Conservation (phyloP, 2,113 vertebrate genomes). For the Pampusana beccarii region DNA sequence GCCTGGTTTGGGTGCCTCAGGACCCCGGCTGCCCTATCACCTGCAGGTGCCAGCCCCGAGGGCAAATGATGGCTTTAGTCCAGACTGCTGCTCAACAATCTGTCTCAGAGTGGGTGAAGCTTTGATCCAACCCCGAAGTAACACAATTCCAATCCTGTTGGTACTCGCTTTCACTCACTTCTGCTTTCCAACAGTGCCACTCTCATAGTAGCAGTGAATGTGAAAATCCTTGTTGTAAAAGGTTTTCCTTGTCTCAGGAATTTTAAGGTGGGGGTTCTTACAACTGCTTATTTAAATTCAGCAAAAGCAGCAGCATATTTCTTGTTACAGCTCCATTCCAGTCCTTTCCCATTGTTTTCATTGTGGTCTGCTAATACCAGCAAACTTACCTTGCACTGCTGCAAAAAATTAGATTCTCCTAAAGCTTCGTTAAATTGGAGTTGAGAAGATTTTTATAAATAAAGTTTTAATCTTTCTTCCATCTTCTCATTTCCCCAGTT, state of each 20-base stretch:
- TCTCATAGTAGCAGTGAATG: neutral
- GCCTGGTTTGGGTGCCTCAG: too few relatives aligned
- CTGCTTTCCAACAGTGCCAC: neutral
- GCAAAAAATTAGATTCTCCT: neutral
- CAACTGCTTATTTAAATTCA: neutral
- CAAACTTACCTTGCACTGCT: neutral
- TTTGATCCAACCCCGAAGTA: neutral
- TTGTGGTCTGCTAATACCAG: neutral
- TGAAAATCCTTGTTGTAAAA: neutral
- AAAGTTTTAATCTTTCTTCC: neutral
- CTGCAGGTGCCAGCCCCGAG: neutral
- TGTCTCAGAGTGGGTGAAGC: neutral
- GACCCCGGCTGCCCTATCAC: neutral
- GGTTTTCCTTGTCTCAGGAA: neutral
- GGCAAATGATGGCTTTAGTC: neutral
- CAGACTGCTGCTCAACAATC: neutral
- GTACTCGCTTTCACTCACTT: neutral
- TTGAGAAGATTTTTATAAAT: neutral
- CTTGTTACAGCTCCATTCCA: neutral
- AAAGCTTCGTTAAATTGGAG: neutral
- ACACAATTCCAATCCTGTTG: neutral
- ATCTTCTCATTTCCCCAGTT: neutral
- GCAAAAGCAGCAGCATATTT: neutral
- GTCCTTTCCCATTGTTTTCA: neutral
- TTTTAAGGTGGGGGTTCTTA: neutral